phyloP scores from a whole-genome alignment of 2,888 invertebrate species.

The Erannis defoliaria region DNA sequence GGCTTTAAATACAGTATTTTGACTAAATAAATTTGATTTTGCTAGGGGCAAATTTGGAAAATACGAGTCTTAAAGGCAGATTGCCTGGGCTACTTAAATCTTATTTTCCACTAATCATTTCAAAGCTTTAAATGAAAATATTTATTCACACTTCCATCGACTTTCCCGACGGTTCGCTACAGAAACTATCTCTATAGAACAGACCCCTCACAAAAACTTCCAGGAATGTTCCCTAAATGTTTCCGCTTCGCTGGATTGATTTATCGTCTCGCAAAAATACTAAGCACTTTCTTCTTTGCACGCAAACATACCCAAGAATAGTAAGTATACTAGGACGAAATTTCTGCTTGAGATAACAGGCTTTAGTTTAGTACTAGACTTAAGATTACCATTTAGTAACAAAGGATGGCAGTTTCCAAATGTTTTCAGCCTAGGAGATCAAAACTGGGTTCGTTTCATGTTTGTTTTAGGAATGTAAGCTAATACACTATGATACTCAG shows the following conservation, averaged over 20 bases:
- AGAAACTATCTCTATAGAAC: constrained; percentile 39
- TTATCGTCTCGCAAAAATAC: constrained; percentile 55
- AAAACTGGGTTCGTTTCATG: too few relatives aligned
- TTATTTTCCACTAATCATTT: too few relatives aligned
- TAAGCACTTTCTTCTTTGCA: constrained; percentile 43
- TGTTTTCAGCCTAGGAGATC: too few relatives aligned
- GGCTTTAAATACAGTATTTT: too few relatives aligned
- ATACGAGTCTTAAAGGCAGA: too few relatives aligned
- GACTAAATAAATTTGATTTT: too few relatives aligned
- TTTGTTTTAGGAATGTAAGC: too few relatives aligned
- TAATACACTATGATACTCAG: too few relatives aligned
- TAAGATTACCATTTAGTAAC: not conserved
- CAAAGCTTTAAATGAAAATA: not conserved
- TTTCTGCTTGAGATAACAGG: not conserved
- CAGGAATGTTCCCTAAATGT: constrained; percentile 50
- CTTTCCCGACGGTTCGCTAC: constrained; percentile 15
- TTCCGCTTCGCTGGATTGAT: constrained; percentile 57
- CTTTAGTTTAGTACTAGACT: not conserved
- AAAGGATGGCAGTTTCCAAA: too few relatives aligned
- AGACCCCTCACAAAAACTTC: constrained; percentile 53
- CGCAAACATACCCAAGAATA: constrained; percentile 28
- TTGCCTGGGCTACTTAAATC: too few relatives aligned
- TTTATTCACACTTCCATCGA: constrained; percentile 16
- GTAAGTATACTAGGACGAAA: constrained; percentile 14
- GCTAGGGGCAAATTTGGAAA: too few relatives aligned